Evolutionary conservation across 2,113 vertebrate species (phyloP), one percentile per base, ranked within the genome.

Genomic region (Trichomycterus rosablanca): DNA sequence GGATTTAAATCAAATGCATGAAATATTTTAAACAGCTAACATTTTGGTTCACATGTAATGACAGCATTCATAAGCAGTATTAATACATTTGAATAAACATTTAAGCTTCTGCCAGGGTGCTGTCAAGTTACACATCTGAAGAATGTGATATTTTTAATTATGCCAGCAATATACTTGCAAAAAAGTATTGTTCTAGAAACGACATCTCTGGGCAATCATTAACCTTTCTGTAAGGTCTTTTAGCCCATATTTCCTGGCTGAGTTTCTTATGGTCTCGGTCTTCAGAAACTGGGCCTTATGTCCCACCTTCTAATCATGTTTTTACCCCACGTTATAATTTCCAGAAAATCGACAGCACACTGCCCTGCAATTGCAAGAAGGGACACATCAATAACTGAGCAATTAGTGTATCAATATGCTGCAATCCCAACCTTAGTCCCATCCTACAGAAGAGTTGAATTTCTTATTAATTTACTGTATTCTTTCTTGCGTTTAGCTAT

Each of bases 351-450:
- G 80, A 81, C 75, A 61, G 40, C 48, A 76, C 26, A 32, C 70
- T 75, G 64, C 61, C 53, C 63, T 71, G 80, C 66, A 84, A 80
- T 81, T 76, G 76, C 72, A 80, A 80, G 83, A 81, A 78, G 69
- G 76, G 57, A 68, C 78, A 79, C 77, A 70, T 87, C 80, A 58
- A 86, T 87, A 82, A 63, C 58, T 1, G 66, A 75, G 79, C 84
- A 84, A 82, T 86, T 87, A 87, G 80, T 80, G 40, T 73, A 72
- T 86, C 84, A 77, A 84, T 87, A 83, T 60, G 63, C 70, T 59
- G 74, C 78, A 78, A 76, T 81, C 81, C 69, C 68, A 75, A 75
- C 81, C 81, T 81, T 70, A 79, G 80, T 77, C 74, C n/a, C n/a
- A n/a, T n/a, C 76, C 83, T 85, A 78, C 71, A 66, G 52, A 77